These are phyloP conservation scores for Trichonephila clavipes DNA, from an alignment of 1,140 invertebrate genomes.

Conservation along the genomic window DNA sequence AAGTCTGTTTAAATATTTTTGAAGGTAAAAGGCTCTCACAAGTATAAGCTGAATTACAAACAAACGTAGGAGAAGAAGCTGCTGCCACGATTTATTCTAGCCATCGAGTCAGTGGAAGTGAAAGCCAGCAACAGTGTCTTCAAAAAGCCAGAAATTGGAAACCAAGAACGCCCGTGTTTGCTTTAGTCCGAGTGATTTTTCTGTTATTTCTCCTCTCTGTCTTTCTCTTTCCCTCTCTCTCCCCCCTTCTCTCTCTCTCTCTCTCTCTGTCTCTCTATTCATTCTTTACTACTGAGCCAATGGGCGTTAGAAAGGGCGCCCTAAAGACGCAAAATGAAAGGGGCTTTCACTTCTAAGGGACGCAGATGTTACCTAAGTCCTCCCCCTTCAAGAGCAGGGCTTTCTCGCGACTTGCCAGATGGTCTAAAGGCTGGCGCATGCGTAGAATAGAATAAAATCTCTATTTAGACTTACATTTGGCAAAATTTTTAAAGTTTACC, in stretches of 20 bases:
- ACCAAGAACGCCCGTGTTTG: conserved; percentile 67
- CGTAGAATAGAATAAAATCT: conserved; percentile 25
- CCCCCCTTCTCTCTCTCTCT: not conserved
- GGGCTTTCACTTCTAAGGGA: conserved; percentile 47
- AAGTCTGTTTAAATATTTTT: conserved; percentile 50
- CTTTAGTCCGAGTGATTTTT: conserved; percentile 57
- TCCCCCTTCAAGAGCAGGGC: conserved; percentile 51
- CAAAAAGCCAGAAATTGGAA: conserved; percentile 70
- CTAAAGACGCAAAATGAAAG: conserved; percentile 61
- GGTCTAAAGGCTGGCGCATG: conserved; percentile 58
- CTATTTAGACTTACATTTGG: conserved; percentile 56
- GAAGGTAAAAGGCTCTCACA: conserved; percentile 34
- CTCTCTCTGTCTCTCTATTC: not conserved
- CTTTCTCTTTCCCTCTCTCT: conserved; percentile 15
- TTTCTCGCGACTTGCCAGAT: conserved; percentile 69
- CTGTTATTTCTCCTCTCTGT: conserved; percentile 25
- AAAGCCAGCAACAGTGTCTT: conserved; percentile 70
- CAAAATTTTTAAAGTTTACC: conserved; percentile 40
- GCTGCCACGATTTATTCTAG: conserved; percentile 45
- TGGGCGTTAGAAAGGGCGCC: conserved; percentile 53
- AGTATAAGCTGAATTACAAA: conserved; percentile 49
- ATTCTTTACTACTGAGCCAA: conserved; percentile 66
- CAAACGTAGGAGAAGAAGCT: not conserved
- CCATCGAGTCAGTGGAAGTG: conserved; percentile 41
- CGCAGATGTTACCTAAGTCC: conserved; percentile 66